A percentile compares a stretch with the other conserved stretches of the same genome.
Evolutionary conservation across 2,797 vertebrate genomes (phyloP).

Genomic region (Mormyrus hasselquistii): DNA sequence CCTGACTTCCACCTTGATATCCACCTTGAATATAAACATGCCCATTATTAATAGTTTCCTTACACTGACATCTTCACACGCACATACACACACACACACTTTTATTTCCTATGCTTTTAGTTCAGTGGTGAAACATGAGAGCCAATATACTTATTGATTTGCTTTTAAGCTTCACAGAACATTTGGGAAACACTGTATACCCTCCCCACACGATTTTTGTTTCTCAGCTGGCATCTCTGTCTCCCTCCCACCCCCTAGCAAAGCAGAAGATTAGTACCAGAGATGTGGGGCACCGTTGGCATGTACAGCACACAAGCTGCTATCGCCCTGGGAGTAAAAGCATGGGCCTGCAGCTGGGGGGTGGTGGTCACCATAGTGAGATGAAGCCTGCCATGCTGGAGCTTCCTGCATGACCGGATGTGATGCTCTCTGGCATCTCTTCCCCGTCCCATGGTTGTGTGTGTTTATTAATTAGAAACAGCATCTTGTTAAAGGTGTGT

Average conservation of each 20-base stretch:
- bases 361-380: neutral
- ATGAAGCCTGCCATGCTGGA: neutral
- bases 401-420: neutral
- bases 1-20: slow-evolving; percentile 29
- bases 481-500: neutral
- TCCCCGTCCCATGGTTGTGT: neutral
- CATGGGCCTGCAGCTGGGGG: neutral
- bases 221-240: slow-evolving; percentile 30
- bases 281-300: neutral
- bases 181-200: slow-evolving; percentile 39
- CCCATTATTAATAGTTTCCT: neutral
- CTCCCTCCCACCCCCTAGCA: neutral
- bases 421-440: neutral
- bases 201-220: slow-evolving; percentile 2
- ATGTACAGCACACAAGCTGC: neutral
- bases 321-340: neutral
- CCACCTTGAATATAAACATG: slow-evolving; percentile 14
- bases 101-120: neutral
- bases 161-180: slow-evolving; percentile 38
- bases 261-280: slow-evolving; percentile 14
- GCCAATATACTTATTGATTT: slow-evolving; percentile 43
- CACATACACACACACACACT: neutral
- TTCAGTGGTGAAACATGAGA: slow-evolving; percentile 39
- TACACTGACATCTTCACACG: neutral
- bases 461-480: neutral